Evolutionary conservation across 2,888 invertebrate species (phyloP), one percentile per base, ranked within the genome.

Genomic region (Stenichneumon culpator): DNA sequence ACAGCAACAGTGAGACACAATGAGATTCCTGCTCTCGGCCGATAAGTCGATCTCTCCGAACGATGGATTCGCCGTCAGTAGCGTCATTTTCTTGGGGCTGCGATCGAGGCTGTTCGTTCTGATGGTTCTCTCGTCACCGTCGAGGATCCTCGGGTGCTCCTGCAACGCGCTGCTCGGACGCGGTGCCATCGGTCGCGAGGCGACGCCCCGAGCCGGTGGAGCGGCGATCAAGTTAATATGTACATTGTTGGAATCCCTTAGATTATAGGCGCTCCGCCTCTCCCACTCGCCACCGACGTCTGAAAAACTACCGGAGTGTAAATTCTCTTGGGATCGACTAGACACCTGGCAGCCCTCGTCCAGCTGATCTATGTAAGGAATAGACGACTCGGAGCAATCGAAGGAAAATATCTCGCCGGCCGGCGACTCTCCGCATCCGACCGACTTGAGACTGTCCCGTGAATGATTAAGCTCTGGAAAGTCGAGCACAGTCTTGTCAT

Each of bases 311-410:
- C 32, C 11, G n/a, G 78, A 77, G 0, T 78, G n/a, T 22, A 84
- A 75, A 69, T 80, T 80, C 7, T 87, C 86, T 60, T 83, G 82
- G 36, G 82, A 86, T 65, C 83, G 74, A 68, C 83, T 82, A 7
- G 79, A 50, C 9, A 79, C 57, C 28, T 79, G 79, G n/a, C 68
- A 84, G 50, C 73, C 75, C n/a, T 88, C 87, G 39, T 89, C 88
- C 14, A 68, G 54, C 73, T 92, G 92, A 87, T 92, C 92, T 44
- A 92, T 92, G 19, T 90, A 92, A 2, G 92, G 92, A 77, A 89
- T 89, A 3, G 89, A 60, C 54, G 86, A 60, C 67, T 86, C 87
- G 14, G 16, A 16, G 54, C 75, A 80, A 28, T 84, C 86, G 11
- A 87, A 70, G 16, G 83, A 80, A 54, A 82, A 68, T 19, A 60